Base-by-base conservation (phyloP, 1,140 invertebrate genomes). In the Eumaeus atala region DNA sequence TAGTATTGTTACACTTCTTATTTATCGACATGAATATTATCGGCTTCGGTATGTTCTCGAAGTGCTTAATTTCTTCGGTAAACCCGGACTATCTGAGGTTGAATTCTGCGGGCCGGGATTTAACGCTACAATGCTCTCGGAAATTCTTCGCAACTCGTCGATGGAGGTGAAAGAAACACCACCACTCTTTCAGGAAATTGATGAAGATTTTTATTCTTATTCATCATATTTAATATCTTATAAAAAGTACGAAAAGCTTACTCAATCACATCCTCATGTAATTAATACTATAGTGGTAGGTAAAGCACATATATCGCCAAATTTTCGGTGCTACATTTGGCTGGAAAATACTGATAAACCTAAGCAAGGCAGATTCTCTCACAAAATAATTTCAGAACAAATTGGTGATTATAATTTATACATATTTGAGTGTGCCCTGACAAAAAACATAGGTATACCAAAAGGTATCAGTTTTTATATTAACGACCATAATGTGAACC, bases 1-100 rank as follows among this genome's bases (percentile, higher is more conserved):
- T 9, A 93, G 92, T 74, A 81, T 94, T 17, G 75, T 91, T n/a
- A 90, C 91, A 14, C 85, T 95, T 57, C 77, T 95, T 4, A 89
- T 94, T 61, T 95, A 95, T 70, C 89, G 93, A 42, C 92, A 94
- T 69, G 92, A 95, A 70, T 94, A 95, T 57, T 92, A 94, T 67
- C 90, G 91, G 36, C 79, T 95, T 9, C 88, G 92, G 49, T 93
- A 93, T 75, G 92, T 94, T 3, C 75, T 95, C 9, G 92, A 94
- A 88, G 93, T 94, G 6, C 89, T 94, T 14, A 93, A 94, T 74
- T 93, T 93, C 60, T 95, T 94, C 68, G 93, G 93, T 0, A 90
- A 91, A 47, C 90, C 91, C 9, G 79, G 81, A 33, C 70, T 83
- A 2, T 86, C 77, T 1, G 83, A 88, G 47, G 76, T 87, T 10